Conservation (phyloP, 1,140 invertebrate genomes). For the Aphelinus certus region DNA sequence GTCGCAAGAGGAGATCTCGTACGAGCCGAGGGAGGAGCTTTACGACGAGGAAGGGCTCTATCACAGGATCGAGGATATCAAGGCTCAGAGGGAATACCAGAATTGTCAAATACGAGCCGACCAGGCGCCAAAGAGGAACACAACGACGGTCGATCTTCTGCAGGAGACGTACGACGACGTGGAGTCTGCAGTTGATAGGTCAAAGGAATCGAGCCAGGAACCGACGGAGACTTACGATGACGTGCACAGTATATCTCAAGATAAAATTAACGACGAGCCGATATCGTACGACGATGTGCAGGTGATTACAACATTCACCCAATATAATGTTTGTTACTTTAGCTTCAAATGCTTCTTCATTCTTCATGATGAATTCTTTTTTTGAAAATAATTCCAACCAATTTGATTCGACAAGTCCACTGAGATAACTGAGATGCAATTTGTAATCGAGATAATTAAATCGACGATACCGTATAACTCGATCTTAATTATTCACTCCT, state of each 20-base stretch:
- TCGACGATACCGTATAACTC: no score
- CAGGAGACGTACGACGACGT: slow-evolving; percentile 53
- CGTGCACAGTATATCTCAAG: not conserved
- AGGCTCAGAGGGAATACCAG: slow-evolving; percentile 47
- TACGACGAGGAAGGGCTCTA: slow-evolving; percentile 61
- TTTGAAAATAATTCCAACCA: no score
- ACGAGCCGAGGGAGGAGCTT: slow-evolving; percentile 40
- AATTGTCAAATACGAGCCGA: slow-evolving; percentile 42
- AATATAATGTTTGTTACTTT: not conserved
- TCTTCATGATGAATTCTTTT: no score
- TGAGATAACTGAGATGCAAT: no score
- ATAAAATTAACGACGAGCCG: slow-evolving; percentile 13
- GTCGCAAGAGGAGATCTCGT: slow-evolving; percentile 20
- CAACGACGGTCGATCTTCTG: slow-evolving; percentile 31
- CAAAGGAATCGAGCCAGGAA: not conserved
- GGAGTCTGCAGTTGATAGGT: not conserved
- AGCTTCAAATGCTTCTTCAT: no score
- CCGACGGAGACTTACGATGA: slow-evolving; percentile 30
- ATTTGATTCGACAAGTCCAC: no score
- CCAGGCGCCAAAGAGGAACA: not conserved
- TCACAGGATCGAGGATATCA: slow-evolving; percentile 58
- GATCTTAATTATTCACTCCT: no score
- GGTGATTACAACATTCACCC: not conserved
- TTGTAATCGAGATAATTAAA: no score
- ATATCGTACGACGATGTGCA: slow-evolving; percentile 35